phyloP scores from a whole-genome alignment of 2,113 vertebrate genomes.

The Xiphophorus couchianus region DNA sequence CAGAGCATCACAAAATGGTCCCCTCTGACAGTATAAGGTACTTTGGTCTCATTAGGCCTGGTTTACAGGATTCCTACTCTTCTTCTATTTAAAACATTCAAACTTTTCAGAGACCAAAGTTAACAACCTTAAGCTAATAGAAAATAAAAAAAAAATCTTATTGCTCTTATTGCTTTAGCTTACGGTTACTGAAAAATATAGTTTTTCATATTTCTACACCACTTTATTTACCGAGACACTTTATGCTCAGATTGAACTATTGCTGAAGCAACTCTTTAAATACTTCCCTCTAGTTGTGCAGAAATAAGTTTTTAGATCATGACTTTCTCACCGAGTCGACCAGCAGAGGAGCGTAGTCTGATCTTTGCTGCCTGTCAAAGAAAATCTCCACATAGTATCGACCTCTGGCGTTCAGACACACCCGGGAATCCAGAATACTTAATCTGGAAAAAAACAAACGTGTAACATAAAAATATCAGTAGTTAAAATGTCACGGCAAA shows the following conservation, averaged over 20 bases:
- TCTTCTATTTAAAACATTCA: too few relatives aligned
- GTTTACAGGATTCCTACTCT: neutral
- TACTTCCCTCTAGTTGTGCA: neutral
- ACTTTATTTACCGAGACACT: neutral
- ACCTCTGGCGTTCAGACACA: conserved; percentile 81
- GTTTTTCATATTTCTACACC: too few relatives aligned
- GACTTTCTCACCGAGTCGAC: conserved; percentile 87
- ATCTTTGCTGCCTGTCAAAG: conserved; percentile 77
- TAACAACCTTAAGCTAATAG: too few relatives aligned
- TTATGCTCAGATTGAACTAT: neutral
- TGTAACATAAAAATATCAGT: neutral
- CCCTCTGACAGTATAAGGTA: neutral
- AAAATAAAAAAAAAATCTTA: too few relatives aligned
- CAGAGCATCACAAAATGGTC: neutral
- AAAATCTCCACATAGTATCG: conserved; percentile 84
- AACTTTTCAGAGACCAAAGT: too few relatives aligned
- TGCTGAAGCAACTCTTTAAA: neutral
- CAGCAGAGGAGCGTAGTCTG: conserved; percentile 76
- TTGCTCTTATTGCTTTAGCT: too few relatives aligned
- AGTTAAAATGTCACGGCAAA: neutral
- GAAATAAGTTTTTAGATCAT: neutral
- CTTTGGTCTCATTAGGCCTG: neutral
- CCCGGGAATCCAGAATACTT: conserved; percentile 71
- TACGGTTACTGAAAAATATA: too few relatives aligned
- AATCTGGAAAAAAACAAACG: conserved; percentile 67